Base-by-base conservation (phyloP, 2,113 vertebrate species). In the Brachyhypopomus gauderio region DNA sequence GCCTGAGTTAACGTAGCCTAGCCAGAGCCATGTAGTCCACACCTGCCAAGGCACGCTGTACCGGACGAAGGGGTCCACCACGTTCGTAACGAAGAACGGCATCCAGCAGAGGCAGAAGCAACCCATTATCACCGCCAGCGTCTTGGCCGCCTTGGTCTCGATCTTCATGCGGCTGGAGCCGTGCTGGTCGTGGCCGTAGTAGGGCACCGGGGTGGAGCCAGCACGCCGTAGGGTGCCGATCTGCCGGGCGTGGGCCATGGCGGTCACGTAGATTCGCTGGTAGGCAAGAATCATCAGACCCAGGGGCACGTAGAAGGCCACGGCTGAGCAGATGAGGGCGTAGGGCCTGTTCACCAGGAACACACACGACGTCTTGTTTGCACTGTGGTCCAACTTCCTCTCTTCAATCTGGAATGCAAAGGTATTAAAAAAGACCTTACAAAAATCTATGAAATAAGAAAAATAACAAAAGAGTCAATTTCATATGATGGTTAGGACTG, bases 41-140 rank as follows among this genome's bases (percentile, higher is more conserved):
- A 95, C 86, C 89, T 94, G 92, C 93, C 92, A 93, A 17, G 93
- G 93, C 48, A 94, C 93, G 0, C 91, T 91, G 86, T 94, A 95
- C 71, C 89, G 84, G 58, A 94, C 92, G 84, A 95, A 95, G n/a
- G 93, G 93, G 87, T 95, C 94, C 87, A 95, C 89, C 66, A 95
- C 85, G 0, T 94, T 95, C 70, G 93, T 94, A 82, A 95, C 88
- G 77, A 95, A 94, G 85, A 94, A 95, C 0, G 93, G 94, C 0
- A 93, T 92, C 94, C 94, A 95, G 87, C 94, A 95, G 3, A 94
- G 84, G 69, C 93, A 95, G 88, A 95, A 95, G 83, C 93, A 94
- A 23, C 94, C 94, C 93, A 95, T 95, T 27, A 95, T 95, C 5
- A 95, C 34, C 0, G 93, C 94, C 80, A 95, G 88, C 0, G 94